These are phyloP conservation scores for Drosophila pectinifera DNA, from an alignment of 1,140 invertebrate genomes.

Conservation along the genomic window DNA sequence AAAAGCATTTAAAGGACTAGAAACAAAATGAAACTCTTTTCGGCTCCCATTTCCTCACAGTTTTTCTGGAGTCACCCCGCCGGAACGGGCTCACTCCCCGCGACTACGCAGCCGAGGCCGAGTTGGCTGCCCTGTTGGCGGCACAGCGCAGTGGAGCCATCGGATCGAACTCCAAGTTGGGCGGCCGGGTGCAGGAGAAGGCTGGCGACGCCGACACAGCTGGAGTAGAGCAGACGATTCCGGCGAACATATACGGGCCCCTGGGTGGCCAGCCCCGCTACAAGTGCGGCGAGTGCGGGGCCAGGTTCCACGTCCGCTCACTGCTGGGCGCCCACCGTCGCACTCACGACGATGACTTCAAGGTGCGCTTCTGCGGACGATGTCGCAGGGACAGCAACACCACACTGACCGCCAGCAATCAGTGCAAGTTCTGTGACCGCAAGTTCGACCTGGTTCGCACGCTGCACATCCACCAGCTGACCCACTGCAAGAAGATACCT, in stretches of 20 bases:
- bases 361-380: conserved; percentile 44
- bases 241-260: neutral
- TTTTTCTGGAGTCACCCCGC: conserved; percentile 42
- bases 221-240: conserved; percentile 3
- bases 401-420: conserved; percentile 12
- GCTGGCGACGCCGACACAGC: neutral
- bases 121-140: conserved; percentile 20
- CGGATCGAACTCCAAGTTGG: neutral
- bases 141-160: conserved; percentile 1
- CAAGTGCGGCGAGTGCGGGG: conserved; percentile 55
- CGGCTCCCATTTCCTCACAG: neutral
- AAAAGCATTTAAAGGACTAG: neutral
- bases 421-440: conserved; percentile 70
- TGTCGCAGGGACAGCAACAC: conserved; percentile 25
- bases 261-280: conserved; percentile 25
- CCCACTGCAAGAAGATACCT: conserved; percentile 67
- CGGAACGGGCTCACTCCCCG: conserved; percentile 66
- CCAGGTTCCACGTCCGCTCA: conserved; percentile 62
- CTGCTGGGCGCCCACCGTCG: conserved; percentile 62
- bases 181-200: neutral
- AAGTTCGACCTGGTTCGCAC: conserved; percentile 67
- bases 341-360: conserved; percentile 68
- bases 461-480: conserved; percentile 63
- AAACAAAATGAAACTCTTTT: neutral
- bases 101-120: conserved; percentile 27